Evolutionary conservation across 2,113 vertebrate species (phyloP), one percentile per base, ranked within the genome.

Genomic region (Propithecus coquereli): DNA sequence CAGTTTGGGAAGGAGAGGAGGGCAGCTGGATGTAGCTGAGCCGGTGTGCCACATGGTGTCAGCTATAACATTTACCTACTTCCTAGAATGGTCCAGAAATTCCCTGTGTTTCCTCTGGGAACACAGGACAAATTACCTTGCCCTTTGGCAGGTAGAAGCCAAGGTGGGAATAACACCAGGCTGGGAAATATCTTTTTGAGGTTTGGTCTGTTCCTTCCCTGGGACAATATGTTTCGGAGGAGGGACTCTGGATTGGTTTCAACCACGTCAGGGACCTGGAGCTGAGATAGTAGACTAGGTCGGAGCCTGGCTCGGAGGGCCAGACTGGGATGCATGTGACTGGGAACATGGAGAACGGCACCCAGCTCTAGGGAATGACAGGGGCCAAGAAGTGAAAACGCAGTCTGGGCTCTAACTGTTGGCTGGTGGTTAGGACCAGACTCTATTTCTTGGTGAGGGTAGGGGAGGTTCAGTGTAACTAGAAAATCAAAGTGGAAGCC

Each of bases 31-130:
- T 1, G 22, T 8, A 20, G 47, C n/a, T 9, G 17, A 30, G 17
- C 1, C 18, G 6, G 32, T 40, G 9, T 52, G 30, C 57, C 1
- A 1, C 65, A 1, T 3, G 6, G n/a, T 1, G 17, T 34, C 47
- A 43, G 40, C 68, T 1, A n/a, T 11, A n/a, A 34, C 30, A 8
- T 3, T 52, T 2, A 27, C 3, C 47, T 47, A 0, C 32, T 43
- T 45, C 57, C 16, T 32, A 61, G 37, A 52, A 45, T 17, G n/a
- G 25, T 40, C 57, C 9, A 18, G 70, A 2, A 34, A 27, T n/a
- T 68, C 37, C 47, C 30, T 77, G 9, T 34, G 25, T 8, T 54
- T 63, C 70, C 25, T 47, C 59, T 61, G 11, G 52, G 20, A 52
- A 59, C 32, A 22, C 57, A 57, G 59, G 9, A 22, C n/a, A 85